phyloP scores from a whole-genome alignment of 2,888 invertebrate genomes.

The Euproctis similis region DNA sequence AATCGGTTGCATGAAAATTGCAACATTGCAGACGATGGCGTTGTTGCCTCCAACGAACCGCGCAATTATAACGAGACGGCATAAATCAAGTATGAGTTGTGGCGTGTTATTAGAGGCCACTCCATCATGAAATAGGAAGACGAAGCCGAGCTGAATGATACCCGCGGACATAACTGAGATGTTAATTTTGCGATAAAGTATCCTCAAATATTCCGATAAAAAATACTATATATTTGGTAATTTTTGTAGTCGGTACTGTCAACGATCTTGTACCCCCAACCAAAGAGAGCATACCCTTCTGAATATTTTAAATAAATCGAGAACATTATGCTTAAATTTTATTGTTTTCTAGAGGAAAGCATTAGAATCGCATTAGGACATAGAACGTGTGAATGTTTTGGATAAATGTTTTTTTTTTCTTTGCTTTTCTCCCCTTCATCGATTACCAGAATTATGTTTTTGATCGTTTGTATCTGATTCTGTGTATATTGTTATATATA shows the following conservation, averaged over 20 bases:
- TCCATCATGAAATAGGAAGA: constrained; percentile 62
- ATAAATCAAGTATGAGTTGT: constrained; percentile 76
- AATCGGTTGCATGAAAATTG: constrained; percentile 71
- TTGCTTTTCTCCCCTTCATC: constrained; percentile 1
- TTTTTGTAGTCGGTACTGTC: too few relatives aligned
- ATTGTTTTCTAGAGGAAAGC: constrained; percentile 26
- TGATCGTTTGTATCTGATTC: constrained; percentile 17
- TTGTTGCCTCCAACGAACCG: constrained; percentile 67
- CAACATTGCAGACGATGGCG: constrained; percentile 64
- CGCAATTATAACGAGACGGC: constrained; percentile 73
- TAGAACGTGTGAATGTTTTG: constrained; percentile 15
- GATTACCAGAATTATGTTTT: constrained; percentile 7
- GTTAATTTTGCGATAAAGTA: constrained; percentile 30
- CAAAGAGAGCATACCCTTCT: constrained; percentile 20
- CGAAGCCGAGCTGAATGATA: constrained; percentile 52
- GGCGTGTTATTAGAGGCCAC: constrained; percentile 73
- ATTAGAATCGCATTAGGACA: constrained; percentile 29
- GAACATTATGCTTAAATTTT: constrained; percentile 33
- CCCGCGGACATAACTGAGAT: constrained; percentile 44
- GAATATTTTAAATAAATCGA: constrained; percentile 28
- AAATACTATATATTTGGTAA: too few relatives aligned
- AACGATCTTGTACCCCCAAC: constrained; percentile 12
- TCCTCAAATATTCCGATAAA: too few relatives aligned
- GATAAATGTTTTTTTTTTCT: constrained; percentile 23
- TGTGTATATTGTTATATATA: constrained; percentile 9